Conservation (phyloP, 2,113 vertebrate genomes). For the Brachionichthys hirsutus region DNA sequence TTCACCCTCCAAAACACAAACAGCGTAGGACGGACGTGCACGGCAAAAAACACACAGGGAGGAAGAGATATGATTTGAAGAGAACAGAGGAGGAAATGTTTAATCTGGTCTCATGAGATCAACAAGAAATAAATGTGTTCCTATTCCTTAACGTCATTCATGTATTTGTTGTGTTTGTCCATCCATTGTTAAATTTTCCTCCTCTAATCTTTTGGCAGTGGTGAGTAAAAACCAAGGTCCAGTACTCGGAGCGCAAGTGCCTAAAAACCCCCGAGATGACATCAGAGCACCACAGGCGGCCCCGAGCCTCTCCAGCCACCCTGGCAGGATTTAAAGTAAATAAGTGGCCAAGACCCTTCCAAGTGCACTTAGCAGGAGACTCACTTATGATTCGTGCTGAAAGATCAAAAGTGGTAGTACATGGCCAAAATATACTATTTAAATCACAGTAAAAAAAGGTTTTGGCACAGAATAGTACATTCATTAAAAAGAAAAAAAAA, state of each 20-base stretch:
- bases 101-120: constrained; percentile 31
- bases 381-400: constrained; percentile 45
- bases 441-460: constrained; percentile 13
- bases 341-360: constrained; percentile 55
- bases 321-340: constrained; percentile 49
- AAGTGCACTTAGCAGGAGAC: constrained; percentile 58
- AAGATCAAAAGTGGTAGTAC: constrained; percentile 42
- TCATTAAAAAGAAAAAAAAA: background rate
- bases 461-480: background rate
- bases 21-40: constrained; percentile 37
- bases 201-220: constrained; percentile 24
- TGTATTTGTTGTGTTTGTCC: constrained; percentile 5
- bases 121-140: constrained; percentile 30
- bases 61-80: background rate
- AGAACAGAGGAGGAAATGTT: constrained; percentile 2
- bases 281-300: constrained; percentile 34
- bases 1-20: constrained; percentile 66
- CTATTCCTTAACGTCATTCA: constrained; percentile 20
- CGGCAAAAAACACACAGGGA: constrained; percentile 9
- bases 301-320: constrained; percentile 39
- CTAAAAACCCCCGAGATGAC: constrained; percentile 31
- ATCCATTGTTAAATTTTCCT: constrained; percentile 2
- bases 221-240: constrained; percentile 30
- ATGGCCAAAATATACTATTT: constrained; percentile 25
- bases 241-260: constrained; percentile 31